Conservation (phyloP, 64 coral and sea anemone genomes). For the Pocillopora damicornis region DNA sequence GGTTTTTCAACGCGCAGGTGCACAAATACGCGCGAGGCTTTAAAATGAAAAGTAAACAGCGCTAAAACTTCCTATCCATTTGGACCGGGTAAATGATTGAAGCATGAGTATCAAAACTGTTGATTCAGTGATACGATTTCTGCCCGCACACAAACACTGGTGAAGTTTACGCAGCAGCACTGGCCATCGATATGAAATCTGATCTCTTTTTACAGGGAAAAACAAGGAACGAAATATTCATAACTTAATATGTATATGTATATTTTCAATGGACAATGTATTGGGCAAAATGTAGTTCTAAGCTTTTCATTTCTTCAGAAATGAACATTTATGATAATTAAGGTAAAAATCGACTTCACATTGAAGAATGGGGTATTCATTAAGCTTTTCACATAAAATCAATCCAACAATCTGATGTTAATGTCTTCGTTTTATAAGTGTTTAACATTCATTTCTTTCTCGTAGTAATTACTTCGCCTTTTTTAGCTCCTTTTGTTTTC, state of each 20-base stretch:
- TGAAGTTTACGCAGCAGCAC: conserved; percentile 29
- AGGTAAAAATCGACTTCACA: not conserved
- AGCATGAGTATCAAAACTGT: conserved; percentile 27
- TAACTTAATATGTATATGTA: not conserved
- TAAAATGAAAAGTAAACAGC: conserved; percentile 39
- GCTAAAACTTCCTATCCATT: conserved; percentile 28
- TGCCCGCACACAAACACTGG: conserved; percentile 4
- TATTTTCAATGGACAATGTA: not conserved
- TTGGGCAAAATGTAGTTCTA: too few species aligned
- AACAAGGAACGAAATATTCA: not conserved
- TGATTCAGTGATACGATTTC: conserved; percentile 13
- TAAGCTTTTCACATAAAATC: conserved; percentile 13
- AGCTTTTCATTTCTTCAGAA: not conserved
- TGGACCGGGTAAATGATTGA: conserved; percentile 28
- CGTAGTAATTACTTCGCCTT: too few species aligned
- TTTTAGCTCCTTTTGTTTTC: too few species aligned
- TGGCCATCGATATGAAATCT: conserved; percentile 27
- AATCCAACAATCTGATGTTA: not conserved
- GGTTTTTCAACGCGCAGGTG: conserved; percentile 38
- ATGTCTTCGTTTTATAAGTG: not conserved
- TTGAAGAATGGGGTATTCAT: conserved; percentile 18
- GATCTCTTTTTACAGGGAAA: conserved; percentile 1
- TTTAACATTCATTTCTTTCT: too few species aligned
- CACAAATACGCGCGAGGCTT: conserved; percentile 16
- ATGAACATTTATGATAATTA: not conserved